These are phyloP conservation scores for Lampris megalopsis DNA, from an alignment of 2,113 vertebrate genomes.

Conservation along the genomic window DNA sequence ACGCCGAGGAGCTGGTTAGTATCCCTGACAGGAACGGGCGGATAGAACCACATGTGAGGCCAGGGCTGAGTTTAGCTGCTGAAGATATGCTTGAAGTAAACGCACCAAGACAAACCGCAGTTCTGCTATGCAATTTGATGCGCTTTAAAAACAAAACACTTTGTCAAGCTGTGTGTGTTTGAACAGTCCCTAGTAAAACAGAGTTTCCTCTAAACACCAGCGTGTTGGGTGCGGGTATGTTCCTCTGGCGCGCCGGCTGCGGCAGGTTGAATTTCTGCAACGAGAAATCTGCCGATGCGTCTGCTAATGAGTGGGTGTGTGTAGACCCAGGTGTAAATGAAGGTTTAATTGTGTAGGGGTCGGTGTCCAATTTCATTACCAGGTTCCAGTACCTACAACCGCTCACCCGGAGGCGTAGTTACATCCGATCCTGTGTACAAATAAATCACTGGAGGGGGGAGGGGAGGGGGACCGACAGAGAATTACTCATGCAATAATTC, in stretches of 20 bases:
- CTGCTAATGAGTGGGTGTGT: slow-evolving; percentile 58
- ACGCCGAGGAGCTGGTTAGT: not conserved
- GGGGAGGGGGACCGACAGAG: slow-evolving; percentile 51
- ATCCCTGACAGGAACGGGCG: not conserved
- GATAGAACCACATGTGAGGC: not conserved
- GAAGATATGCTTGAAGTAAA: slow-evolving; percentile 7
- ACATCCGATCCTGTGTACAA: too few species aligned
- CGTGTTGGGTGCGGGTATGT: too few species aligned
- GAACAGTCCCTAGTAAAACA: not conserved
- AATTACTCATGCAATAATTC: slow-evolving; percentile 70
- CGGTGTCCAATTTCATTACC: slow-evolving; percentile 37
- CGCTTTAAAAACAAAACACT: not conserved
- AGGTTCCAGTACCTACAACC: not conserved
- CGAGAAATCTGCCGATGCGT: slow-evolving; percentile 37
- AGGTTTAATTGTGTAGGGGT: slow-evolving; percentile 49
- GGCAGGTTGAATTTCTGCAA: slow-evolving; percentile 40
- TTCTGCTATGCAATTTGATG: not conserved
- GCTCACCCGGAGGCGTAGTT: too few species aligned
- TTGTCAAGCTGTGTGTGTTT: slow-evolving; percentile 2
- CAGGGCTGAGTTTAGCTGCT: not conserved
- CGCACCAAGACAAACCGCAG: slow-evolving; percentile 9
- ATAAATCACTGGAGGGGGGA: too few species aligned
- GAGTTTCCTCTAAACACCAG: too few species aligned
- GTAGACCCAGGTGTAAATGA: slow-evolving; percentile 10
- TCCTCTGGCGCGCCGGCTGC: slow-evolving; percentile 25